A percentile compares a stretch with the other conserved stretches of the same genome.
Conservation (phyloP, 2,113 vertebrate species). For the Myotis yumanensis region DNA sequence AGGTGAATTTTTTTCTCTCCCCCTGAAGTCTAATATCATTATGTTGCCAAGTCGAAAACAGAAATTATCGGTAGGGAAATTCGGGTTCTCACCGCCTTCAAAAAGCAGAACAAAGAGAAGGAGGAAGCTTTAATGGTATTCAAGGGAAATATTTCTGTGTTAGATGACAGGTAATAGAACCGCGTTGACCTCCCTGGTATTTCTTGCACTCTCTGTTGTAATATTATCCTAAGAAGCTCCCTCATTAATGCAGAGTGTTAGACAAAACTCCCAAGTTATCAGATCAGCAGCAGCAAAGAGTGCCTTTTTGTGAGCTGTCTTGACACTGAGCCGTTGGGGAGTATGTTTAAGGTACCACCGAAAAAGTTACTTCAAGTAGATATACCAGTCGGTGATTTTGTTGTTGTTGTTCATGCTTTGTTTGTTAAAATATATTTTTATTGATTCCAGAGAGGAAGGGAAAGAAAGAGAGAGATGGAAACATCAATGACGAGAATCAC, state of each 20-base stretch:
- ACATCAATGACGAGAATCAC: too few species aligned
- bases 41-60: conserved; percentile 79
- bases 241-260: conserved; percentile 82
- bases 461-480: too few species aligned
- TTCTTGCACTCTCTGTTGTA: conserved; percentile 76
- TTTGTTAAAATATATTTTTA: not conserved
- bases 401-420: conserved; percentile 30
- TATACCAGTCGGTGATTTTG: conserved; percentile 21
- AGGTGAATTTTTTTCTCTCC: conserved; percentile 80
- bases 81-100: conserved; percentile 81
- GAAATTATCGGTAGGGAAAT: conserved; percentile 82
- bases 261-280: conserved; percentile 76
- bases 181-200: conserved; percentile 74
- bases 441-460: too few species aligned
- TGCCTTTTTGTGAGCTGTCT: conserved; percentile 68
- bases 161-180: conserved; percentile 82
- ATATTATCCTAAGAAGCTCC: conserved; percentile 79
- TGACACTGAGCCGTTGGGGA: conserved; percentile 56
- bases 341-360: conserved; percentile 55
- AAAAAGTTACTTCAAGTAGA: conserved; percentile 60
- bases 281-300: conserved; percentile 64
- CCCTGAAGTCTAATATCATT: conserved; percentile 78
- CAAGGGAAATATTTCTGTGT: conserved; percentile 83
- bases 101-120: conserved; percentile 81
- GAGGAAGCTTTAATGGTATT: conserved; percentile 82